Percentiles rank a stretch among this genome's conserved stretches.
Evolutionary conservation across 2,797 vertebrate species (phyloP).

Genomic region (Melanotaenia parkinsoni): DNA sequence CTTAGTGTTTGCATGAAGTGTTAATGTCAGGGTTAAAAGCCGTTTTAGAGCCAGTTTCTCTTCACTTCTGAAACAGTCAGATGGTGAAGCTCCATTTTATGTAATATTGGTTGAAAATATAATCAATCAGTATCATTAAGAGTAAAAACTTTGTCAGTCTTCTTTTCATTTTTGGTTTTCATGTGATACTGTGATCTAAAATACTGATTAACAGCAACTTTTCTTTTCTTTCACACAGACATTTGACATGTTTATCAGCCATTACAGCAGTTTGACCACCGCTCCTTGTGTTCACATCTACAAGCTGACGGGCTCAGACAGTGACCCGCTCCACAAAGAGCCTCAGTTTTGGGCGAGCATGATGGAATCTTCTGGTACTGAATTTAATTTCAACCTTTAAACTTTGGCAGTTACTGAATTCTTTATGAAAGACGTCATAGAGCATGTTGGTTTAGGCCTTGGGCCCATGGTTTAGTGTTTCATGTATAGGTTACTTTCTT

Average conservation of each 20-base stretch:
- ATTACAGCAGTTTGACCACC: constrained; percentile 92
- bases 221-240: constrained; percentile 77
- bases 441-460: background rate
- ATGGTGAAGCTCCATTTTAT: background rate
- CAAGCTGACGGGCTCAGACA: constrained; percentile 86
- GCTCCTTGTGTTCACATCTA: constrained; percentile 94
- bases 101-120: background rate
- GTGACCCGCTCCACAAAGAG: constrained; percentile 87
- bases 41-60: background rate
- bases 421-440: background rate
- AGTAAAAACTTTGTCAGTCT: background rate
- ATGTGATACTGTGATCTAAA: background rate
- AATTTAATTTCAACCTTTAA: background rate
- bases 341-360: constrained; percentile 96
- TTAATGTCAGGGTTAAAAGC: background rate
- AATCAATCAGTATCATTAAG: background rate
- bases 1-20: no score
- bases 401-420: background rate
- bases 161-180: background rate
- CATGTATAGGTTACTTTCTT: background rate
- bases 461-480: no score
- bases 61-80: background rate
- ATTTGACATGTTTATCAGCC: constrained; percentile 97
- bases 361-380: constrained; percentile 92
- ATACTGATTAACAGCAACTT: background rate